Percentiles rank a stretch among this genome's conserved stretches.
Evolutionary conservation across 2,888 invertebrate species (phyloP).

Genomic region (Helleia helle): DNA sequence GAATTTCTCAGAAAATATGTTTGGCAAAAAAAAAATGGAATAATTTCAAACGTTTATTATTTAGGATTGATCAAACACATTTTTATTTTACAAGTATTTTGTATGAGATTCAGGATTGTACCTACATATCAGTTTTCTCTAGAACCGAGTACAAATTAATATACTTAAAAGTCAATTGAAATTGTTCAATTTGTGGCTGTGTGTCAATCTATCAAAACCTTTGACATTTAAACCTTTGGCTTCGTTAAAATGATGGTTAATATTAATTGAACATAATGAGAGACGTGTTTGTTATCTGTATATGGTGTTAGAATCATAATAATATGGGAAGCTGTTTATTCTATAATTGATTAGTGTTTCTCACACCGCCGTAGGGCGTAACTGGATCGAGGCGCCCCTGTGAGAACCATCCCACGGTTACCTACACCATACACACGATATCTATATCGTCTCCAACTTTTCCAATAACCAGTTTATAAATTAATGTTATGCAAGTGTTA

Average conservation of each 20-base stretch:
- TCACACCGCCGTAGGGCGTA: conserved; percentile 43
- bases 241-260: not conserved
- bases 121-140: no score
- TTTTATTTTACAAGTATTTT: no score
- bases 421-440: conserved; percentile 32
- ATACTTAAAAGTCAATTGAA: no score
- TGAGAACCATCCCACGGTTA: conserved; percentile 56
- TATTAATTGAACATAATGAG: not conserved
- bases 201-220: no score
- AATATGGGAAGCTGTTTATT: conserved; percentile 26
- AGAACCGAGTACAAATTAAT: no score
- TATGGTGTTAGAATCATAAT: conserved; percentile 20
- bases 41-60: no score
- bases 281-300: not conserved
- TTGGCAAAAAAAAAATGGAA: no score
- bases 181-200: no score
- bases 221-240: no score
- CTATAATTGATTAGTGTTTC: conserved; percentile 37
- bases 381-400: conserved; percentile 51
- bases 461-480: conserved; percentile 6
- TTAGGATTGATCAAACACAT: no score
- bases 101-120: no score
- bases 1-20: no score
- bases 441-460: conserved; percentile 21
- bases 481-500: not conserved